Conservation (phyloP, 1,140 invertebrate genomes). For the Choristoneura fumiferana region DNA sequence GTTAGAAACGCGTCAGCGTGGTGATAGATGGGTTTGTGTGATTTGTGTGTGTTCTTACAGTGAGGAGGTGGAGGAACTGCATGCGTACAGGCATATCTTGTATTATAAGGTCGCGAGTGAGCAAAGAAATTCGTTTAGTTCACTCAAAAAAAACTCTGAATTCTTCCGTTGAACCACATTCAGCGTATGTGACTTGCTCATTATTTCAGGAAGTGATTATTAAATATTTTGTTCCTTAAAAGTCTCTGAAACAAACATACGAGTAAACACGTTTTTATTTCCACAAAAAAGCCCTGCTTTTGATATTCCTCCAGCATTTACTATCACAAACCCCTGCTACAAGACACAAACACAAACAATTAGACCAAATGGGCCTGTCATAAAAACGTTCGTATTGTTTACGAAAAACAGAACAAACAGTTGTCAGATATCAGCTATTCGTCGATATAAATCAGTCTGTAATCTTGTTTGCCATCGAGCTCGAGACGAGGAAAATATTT, state of each 20-base stretch:
- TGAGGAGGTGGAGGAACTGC: too few species aligned
- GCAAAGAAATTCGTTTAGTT: too few species aligned
- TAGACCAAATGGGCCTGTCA: conserved; percentile 17
- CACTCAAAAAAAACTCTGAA: too few species aligned
- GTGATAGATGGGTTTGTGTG: too few species aligned
- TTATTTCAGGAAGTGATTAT: too few species aligned
- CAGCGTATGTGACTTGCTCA: too few species aligned
- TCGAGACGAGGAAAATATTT: conserved; percentile 12
- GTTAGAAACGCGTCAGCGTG: too few species aligned
- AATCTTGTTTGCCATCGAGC: conserved; percentile 17
- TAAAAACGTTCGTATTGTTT: conserved; percentile 17
- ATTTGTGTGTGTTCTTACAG: too few species aligned
- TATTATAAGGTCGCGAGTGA: too few species aligned
- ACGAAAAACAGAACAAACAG: conserved; percentile 16
- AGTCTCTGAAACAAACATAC: background rate
- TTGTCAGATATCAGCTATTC: conserved; percentile 16
- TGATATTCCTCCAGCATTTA: background rate
- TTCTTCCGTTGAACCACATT: too few species aligned
- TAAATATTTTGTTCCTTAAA: too few species aligned
- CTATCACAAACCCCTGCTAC: background rate
- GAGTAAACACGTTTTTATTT: background rate
- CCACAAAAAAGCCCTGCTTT: background rate
- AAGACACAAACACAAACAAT: conserved; percentile 14
- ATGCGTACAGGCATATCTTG: too few species aligned
- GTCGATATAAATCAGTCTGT: conserved; percentile 16